These are phyloP conservation scores for Torymus aiolomorphi DNA, from an alignment of 2,888 invertebrate species.

Conservation along the genomic window DNA sequence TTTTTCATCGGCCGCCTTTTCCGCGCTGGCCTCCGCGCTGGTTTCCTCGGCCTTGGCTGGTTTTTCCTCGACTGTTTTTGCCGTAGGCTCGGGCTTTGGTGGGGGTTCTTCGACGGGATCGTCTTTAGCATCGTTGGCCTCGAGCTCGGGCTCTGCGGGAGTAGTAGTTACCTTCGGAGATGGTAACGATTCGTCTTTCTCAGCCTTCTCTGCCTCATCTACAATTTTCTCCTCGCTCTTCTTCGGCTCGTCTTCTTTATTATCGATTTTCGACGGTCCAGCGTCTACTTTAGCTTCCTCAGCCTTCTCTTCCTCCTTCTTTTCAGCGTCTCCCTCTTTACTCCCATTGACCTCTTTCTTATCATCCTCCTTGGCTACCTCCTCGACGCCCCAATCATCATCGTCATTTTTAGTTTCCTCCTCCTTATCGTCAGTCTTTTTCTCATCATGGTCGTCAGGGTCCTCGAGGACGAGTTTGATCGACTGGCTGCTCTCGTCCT, in stretches of 20 bases:
- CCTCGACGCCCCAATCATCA: conserved; percentile 48
- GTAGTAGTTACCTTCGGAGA: conserved; percentile 27
- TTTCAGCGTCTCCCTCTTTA: conserved; percentile 39
- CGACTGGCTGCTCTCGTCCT: conserved; percentile 39
- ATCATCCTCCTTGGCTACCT: conserved; percentile 51
- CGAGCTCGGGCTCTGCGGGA: neutral
- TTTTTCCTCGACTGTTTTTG: neutral
- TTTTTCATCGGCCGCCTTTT: neutral
- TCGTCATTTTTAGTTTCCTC: neutral
- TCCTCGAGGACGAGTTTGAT: conserved; percentile 41
- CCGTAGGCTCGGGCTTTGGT: neutral
- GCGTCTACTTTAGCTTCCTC: conserved; percentile 15
- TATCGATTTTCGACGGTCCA: conserved; percentile 16
- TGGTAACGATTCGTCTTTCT: conserved; percentile 39
- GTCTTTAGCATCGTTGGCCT: neutral
- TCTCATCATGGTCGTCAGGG: conserved; percentile 2
- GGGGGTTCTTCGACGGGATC: neutral
- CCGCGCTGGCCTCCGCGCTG: neutral
- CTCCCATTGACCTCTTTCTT: conserved; percentile 30
- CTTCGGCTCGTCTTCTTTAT: neutral
- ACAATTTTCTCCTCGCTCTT: neutral
- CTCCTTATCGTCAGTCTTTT: conserved; percentile 11
- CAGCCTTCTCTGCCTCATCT: neutral
- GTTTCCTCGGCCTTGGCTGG: too few relatives aligned
- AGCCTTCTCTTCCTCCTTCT: neutral